phyloP scores from a whole-genome alignment of 2,113 vertebrate genomes.

The Colinus virginianus region DNA sequence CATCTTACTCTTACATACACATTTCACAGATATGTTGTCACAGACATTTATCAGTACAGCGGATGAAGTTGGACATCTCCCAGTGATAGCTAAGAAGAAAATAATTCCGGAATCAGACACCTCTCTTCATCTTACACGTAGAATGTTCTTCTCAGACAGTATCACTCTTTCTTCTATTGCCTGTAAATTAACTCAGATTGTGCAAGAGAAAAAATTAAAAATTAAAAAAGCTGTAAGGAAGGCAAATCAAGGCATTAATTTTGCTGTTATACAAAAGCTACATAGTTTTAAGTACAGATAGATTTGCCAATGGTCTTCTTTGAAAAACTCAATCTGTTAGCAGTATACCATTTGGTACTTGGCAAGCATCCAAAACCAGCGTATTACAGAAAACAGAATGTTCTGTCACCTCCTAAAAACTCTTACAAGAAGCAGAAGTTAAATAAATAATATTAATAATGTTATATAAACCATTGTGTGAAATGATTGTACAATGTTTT shows the following conservation, averaged over 20 bases:
- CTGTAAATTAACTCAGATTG: background rate
- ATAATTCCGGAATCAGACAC: background rate
- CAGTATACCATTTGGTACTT: background rate
- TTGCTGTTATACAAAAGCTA: background rate
- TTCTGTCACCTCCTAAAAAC: background rate
- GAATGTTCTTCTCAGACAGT: background rate
- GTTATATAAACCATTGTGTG: background rate
- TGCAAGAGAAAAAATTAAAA: background rate
- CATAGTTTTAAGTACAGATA: background rate
- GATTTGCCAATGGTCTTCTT: fast-evolving
- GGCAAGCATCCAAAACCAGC: background rate
- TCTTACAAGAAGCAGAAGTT: background rate
- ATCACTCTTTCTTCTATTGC: background rate
- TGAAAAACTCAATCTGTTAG: background rate
- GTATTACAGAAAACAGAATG: background rate
- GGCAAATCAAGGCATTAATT: background rate
- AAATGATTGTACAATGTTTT: background rate
- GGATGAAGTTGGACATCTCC: background rate
- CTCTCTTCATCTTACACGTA: background rate
- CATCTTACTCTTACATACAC: background rate
- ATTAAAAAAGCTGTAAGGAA: background rate
- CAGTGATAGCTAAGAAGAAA: background rate
- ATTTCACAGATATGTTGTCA: background rate
- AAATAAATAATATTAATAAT: background rate
- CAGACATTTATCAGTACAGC: background rate